Evolutionary conservation across 2,888 invertebrate genomes (phyloP), one percentile per base, ranked within the genome.

Genomic region (Diaphora mendica): DNA sequence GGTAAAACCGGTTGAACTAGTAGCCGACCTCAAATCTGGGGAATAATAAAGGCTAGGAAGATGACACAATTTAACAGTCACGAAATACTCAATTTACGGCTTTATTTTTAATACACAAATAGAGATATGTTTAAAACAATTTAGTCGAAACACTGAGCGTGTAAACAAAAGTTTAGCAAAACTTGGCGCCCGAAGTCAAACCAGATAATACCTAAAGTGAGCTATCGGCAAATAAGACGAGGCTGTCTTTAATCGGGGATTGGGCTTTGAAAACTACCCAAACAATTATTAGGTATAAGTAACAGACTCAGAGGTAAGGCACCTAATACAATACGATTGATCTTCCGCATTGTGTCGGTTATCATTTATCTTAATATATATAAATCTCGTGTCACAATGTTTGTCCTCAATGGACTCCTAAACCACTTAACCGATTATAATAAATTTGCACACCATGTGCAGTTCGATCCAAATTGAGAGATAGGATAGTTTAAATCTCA

Each of bases 191-290:
- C 13, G 30, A 15, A 30, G 30, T 13, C 62, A 62, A 77, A 74
- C 70, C 76, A 77, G 73, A 76, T 79, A 80, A 79, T 85, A 81
- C 74, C 80, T 82, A 78, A 82, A 83, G 81, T 81, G 77, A 87
- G 78, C 79, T 77, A 82, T 83, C 78, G 79, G 78, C 74, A 84
- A 88, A 88, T 86, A 86, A 85, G 86, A 79, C 85, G 81, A 87
- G 82, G 78, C 79, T 75, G 84, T 82, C 83, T 85, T 87, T 87
- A 86, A 89, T 88, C 87, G 80, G 78, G 78, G 84, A 82, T 88
- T 77, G 77, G 23, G 35, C 64, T 55, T 35, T 68, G 71, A 76
- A 74, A 74, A 77, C 73, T 77, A 73, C 68, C 78, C 64, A 67
- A 75, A 73, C 82, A 84, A 82, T 81, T 20, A 35, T 0, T 35